Base-by-base conservation (phyloP, 2,888 invertebrate genomes). In the Latrodectus elegans region DNA sequence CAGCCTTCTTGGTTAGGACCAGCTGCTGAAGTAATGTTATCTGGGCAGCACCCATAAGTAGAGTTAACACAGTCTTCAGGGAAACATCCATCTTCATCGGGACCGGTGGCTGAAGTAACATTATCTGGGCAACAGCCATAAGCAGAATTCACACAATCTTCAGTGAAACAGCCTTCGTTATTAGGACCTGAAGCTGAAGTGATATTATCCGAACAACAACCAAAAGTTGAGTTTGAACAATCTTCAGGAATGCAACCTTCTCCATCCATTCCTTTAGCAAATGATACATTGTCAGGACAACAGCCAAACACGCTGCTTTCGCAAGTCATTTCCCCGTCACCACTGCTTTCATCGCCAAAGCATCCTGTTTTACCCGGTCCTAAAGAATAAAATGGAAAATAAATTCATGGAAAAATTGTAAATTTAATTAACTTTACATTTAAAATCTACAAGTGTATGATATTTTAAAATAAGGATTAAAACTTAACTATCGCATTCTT, bases 31-130 rank as follows among this genome's bases (percentile, higher is more conserved):
- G 87, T 90, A 60, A 93, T 92, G 10, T 97, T 97, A 92, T 98
- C 97, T 0, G 95, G 95, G 91, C 97, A 98, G 92, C 97, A 98
- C 4, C 97, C 97, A 91, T 93, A 91, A 14, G 77, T 80, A 9
- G 91, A 88, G 12, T 78, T 86, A 12, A 74, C 78, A 87, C 91
- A 91, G n/a, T 38, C 60, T 14, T 51, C 10, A 14, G 12, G 53
- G 12, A 14, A 22, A 14, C 88, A 88, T 60, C 88, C 88, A 60
- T 78, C 76, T 8, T 60, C 10, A 12, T 80, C 79, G 10, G 79
- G 79, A 38, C 99, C 99, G 89, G 94, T 94, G 0, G 98, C 97
- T 8, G 95, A 93, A 0, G 96, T 96, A 67, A 93, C 92, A 67
- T 91, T 91, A 82, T 92, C 92, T 14, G 92, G 92, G 86, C 92